Conservation (phyloP, 2,113 vertebrate genomes). For the Shinisaurus crocodilurus region DNA sequence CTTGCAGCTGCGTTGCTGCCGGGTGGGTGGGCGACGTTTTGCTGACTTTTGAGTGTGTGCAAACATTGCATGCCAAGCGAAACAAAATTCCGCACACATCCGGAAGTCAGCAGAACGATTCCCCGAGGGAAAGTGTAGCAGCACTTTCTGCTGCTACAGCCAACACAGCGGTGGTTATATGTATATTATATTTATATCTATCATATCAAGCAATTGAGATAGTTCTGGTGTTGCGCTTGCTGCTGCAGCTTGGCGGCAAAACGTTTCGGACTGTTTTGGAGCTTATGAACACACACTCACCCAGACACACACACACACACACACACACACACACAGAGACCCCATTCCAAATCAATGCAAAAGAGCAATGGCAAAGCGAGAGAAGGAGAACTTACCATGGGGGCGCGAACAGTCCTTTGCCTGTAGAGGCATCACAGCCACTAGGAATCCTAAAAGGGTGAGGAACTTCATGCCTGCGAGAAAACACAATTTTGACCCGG, state of each 20-base stretch:
- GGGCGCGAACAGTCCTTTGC: not conserved
- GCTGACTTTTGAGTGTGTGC: not conserved
- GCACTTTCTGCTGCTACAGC: not conserved
- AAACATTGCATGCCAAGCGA: not conserved
- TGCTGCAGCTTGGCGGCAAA: not conserved
- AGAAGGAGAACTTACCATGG: constrained; percentile 1
- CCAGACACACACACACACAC: no score
- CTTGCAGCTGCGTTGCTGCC: no score
- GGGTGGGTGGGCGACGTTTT: not conserved
- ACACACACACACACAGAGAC: not conserved
- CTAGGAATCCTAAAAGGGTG: constrained; percentile 41
- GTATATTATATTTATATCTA: no score
- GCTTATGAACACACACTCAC: not conserved
- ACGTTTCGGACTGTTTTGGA: not conserved
- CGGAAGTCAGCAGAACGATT: not conserved
- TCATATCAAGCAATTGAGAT: not conserved
- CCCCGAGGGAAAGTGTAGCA: no score
- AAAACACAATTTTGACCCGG: not conserved
- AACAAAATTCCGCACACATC: not conserved
- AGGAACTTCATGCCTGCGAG: constrained; percentile 65
- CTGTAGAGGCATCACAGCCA: constrained; percentile 18
- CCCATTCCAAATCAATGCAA: not conserved
- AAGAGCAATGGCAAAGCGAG: not conserved
- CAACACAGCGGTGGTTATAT: no score
- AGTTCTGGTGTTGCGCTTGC: not conserved